phyloP scores from a whole-genome alignment of 2,797 vertebrate genomes.

The Carcharodon carcharias region DNA sequence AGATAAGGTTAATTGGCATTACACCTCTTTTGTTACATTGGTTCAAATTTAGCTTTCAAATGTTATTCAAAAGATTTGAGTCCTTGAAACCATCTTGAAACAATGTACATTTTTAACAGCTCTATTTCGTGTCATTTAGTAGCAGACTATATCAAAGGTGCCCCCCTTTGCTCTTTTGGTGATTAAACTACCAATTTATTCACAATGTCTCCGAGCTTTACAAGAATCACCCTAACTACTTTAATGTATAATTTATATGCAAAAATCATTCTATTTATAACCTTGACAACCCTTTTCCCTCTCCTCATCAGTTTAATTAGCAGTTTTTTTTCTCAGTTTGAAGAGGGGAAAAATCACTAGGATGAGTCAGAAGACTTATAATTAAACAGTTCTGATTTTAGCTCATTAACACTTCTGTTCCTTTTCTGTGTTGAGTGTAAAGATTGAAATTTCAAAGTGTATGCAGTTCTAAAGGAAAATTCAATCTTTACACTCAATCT shows the following conservation, averaged over 20 bases:
- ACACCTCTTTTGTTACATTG: not conserved
- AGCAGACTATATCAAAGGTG: not conserved
- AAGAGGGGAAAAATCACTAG: conserved; percentile 14
- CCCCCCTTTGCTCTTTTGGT: not conserved
- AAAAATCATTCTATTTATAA: conserved; percentile 33
- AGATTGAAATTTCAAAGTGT: conserved; percentile 10
- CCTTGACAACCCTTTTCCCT: conserved; percentile 21
- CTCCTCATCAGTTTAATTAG: conserved; percentile 37
- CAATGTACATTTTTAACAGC: not conserved
- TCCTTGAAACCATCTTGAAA: not conserved
- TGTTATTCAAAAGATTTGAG: not conserved
- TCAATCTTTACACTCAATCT: too few species aligned
- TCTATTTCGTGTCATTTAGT: not conserved
- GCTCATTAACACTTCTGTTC: conserved; percentile 33
- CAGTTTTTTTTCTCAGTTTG: conserved; percentile 21
- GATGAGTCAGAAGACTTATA: conserved; percentile 26
- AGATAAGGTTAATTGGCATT: not conserved
- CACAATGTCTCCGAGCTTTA: not conserved
- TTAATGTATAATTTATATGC: conserved; percentile 32
- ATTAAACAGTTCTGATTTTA: conserved; percentile 33
- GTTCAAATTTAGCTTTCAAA: conserved; percentile 19
- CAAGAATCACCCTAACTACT: conserved; percentile 11
- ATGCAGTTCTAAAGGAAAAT: not conserved
- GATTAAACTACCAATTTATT: conserved; percentile 19
- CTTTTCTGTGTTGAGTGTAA: not conserved